Percentiles rank a stretch among this genome's conserved stretches.
These are phyloP conservation scores for Ditula angustiorana DNA, from an alignment of 2,888 invertebrate genomes.

Conservation along the genomic window DNA sequence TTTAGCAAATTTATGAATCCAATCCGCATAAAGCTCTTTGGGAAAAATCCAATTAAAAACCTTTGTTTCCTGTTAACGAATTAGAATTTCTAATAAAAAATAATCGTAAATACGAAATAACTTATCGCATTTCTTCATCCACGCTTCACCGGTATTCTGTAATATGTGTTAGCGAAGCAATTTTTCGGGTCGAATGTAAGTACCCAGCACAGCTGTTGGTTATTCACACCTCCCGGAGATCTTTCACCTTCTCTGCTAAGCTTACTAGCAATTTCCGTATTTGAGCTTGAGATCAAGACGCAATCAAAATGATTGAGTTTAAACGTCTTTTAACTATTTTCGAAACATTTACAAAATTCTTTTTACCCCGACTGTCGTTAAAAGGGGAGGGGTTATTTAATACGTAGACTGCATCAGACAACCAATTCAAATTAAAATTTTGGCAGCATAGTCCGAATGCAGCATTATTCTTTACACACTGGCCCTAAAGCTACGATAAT, in stretches of 20 bases:
- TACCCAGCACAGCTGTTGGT: conserved; percentile 15
- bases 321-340: too few species aligned
- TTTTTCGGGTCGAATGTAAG: conserved; percentile 20
- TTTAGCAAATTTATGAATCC: conserved; percentile 4
- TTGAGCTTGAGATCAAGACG: not conserved
- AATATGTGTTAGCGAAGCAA: conserved; percentile 5
- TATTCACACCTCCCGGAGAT: conserved; percentile 6
- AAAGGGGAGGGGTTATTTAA: too few species aligned
- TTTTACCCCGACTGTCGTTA: too few species aligned
- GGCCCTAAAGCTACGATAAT: too few species aligned
- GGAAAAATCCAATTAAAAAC: conserved; percentile 1
- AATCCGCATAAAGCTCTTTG: not conserved
- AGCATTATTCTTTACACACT: not conserved
- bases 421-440: not conserved
- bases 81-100: not conserved
- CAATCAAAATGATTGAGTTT: too few species aligned
- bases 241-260: conserved; percentile 13
- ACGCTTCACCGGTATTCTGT: not conserved
- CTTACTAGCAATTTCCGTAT: conserved; percentile 15
- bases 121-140: not conserved
- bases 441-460: not conserved
- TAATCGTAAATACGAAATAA: conserved; percentile 1
- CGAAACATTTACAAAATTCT: too few species aligned
- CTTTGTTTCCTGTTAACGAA: conserved; percentile 1
- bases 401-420: too few species aligned